Conservation (phyloP, 2,113 vertebrate species). For the Leptocoma aspasia region DNA sequence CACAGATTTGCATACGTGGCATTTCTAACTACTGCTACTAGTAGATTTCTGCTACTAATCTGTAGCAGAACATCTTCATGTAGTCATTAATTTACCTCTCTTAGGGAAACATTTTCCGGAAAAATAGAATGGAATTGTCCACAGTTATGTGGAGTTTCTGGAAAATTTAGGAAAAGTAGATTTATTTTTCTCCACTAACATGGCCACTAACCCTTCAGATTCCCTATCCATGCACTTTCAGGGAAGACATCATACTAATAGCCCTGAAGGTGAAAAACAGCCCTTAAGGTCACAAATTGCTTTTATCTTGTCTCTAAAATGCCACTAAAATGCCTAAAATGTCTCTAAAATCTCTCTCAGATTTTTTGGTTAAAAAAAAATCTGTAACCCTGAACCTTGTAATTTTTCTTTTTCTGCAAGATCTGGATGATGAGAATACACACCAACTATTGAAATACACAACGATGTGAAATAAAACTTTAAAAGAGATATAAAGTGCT, state of each 20-base stretch:
- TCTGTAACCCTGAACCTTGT: not conserved
- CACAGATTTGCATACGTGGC: not conserved
- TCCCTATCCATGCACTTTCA: not conserved
- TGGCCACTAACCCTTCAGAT: not conserved
- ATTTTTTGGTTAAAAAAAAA: not conserved
- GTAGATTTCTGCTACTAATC: too few species aligned
- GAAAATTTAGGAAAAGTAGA: not conserved
- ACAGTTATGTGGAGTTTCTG: not conserved
- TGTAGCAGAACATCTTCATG: not conserved
- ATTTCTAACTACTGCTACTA: not conserved
- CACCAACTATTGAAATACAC: not conserved
- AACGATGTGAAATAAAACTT: not conserved
- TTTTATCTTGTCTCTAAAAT: not conserved
- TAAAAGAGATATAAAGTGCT: not conserved
- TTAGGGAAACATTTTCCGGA: not conserved
- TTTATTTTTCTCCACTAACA: not conserved
- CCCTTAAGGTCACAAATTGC: not conserved
- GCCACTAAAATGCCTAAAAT: not conserved
- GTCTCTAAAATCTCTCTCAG: too few species aligned
- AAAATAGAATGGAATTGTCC: not conserved
- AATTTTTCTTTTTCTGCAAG: not conserved
- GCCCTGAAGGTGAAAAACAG: not conserved
- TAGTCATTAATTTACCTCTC: not conserved
- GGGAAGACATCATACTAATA: not conserved
- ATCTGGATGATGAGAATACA: not conserved